phyloP scores from a whole-genome alignment of 2,888 invertebrate species.

The Trissoscelio sp. region DNA sequence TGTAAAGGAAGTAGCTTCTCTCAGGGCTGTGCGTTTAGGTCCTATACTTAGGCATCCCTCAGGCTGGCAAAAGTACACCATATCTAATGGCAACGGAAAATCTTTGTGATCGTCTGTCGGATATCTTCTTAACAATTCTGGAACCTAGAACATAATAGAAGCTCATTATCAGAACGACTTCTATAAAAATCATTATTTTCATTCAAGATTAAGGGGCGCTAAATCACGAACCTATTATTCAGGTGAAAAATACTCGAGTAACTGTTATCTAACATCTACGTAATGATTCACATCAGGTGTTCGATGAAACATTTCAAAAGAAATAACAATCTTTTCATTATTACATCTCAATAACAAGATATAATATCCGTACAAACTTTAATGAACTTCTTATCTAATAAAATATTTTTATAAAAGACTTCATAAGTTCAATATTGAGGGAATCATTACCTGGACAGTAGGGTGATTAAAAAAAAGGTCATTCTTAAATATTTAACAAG shows the following conservation, averaged over 20 bases:
- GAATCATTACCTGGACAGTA: background rate
- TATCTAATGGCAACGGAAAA: conserved; percentile 98
- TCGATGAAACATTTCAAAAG: background rate
- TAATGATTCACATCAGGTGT: background rate
- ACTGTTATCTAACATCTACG: background rate
- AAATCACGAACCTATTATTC: no score
- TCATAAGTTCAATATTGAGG: background rate
- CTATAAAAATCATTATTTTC: no score
- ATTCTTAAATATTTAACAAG: no score
- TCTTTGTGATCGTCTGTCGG: conserved; percentile 98
- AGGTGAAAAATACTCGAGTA: no score
- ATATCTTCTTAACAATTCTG: conserved; percentile 97
- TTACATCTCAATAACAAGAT: background rate
- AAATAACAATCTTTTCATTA: background rate
- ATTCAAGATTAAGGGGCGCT: no score
- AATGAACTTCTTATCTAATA: background rate
- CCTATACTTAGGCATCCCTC: conserved; percentile 98
- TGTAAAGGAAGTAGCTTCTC: conserved; percentile 98
- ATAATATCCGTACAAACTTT: background rate
- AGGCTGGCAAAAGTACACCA: conserved; percentile 99
- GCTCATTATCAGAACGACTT: no score
- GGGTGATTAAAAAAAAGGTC: no score
- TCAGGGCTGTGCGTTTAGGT: conserved; percentile 91
- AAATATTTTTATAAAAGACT: background rate
- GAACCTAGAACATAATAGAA: no score